Percentiles rank a stretch among this genome's conserved stretches.
phyloP scores from a whole-genome alignment of 2,113 vertebrate species.

The Apistogramma diplotaenia region DNA sequence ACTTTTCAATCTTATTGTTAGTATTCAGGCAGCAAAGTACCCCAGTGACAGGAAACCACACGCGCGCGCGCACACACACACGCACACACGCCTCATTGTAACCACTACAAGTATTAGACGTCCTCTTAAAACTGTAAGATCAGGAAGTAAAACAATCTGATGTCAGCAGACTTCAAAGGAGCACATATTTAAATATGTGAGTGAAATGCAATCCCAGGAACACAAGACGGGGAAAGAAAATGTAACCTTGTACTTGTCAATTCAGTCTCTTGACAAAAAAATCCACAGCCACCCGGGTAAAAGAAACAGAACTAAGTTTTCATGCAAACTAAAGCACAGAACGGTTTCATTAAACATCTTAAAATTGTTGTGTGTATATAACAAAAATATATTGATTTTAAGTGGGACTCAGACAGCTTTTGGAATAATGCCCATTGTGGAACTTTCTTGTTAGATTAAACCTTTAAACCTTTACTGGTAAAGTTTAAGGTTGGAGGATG shows the following conservation, averaged over 20 bases:
- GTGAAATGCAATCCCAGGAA: not conserved
- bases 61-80: not conserved
- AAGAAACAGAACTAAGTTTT: too few species aligned
- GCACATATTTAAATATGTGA: too few species aligned
- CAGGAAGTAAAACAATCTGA: constrained; percentile 14
- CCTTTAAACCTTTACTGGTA: not conserved
- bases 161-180: too few species aligned
- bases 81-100: not conserved
- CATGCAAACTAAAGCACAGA: not conserved
- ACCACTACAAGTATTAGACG: constrained; percentile 1
- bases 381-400: too few species aligned
- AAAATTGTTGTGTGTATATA: too few species aligned
- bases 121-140: not conserved
- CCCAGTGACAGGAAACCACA: constrained; percentile 16
- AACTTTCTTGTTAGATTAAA: not conserved
- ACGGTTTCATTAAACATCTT: not conserved
- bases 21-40: constrained; percentile 31
- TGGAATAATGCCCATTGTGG: not conserved
- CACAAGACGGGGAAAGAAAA: not conserved
- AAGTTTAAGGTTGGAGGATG: not conserved
- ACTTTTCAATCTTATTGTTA: constrained; percentile 12
- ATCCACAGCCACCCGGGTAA: too few species aligned
- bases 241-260: not conserved
- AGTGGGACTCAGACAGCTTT: not conserved
- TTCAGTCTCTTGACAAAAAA: not conserved